Evolutionary conservation across 2,797 vertebrate genomes (phyloP).

Genomic region (Yasuhikotakia modesta): DNA sequence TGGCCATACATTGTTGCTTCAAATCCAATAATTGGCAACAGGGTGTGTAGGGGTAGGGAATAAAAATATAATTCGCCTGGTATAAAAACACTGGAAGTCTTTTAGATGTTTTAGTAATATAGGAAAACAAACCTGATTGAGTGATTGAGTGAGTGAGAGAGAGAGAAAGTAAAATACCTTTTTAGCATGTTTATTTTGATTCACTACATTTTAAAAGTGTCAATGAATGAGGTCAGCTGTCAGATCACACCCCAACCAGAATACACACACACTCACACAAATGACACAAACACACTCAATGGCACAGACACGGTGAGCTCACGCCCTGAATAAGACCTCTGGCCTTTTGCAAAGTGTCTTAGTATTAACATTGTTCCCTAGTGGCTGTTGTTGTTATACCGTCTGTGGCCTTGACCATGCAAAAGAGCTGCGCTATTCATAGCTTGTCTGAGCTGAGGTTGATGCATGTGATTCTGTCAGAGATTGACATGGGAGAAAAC

Average conservation of each 20-base stretch:
- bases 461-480: conserved; percentile 64
- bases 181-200: not conserved
- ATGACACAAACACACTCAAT: not conserved
- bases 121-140: not conserved
- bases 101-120: not conserved
- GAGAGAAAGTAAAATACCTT: not conserved
- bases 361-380: conserved; percentile 18
- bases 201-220: too few species aligned
- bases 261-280: not conserved
- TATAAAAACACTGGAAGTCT: not conserved
- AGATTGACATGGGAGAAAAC: conserved; percentile 66
- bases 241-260: not conserved
- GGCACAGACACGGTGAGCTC: not conserved
- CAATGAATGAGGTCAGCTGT: not conserved
- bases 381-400: conserved; percentile 4
- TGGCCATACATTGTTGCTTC: too few species aligned
- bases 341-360: conserved; percentile 24
- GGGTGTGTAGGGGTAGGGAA: not conserved
- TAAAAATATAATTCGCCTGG: not conserved
- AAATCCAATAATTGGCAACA: not conserved
- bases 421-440: conserved; percentile 57
- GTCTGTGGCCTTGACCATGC: conserved; percentile 62
- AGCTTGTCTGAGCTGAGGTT: conserved; percentile 55
- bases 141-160: not conserved
- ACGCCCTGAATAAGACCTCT: conserved; percentile 10